Conservation (phyloP, 1,140 invertebrate genomes). For the Anastrepha obliqua region DNA sequence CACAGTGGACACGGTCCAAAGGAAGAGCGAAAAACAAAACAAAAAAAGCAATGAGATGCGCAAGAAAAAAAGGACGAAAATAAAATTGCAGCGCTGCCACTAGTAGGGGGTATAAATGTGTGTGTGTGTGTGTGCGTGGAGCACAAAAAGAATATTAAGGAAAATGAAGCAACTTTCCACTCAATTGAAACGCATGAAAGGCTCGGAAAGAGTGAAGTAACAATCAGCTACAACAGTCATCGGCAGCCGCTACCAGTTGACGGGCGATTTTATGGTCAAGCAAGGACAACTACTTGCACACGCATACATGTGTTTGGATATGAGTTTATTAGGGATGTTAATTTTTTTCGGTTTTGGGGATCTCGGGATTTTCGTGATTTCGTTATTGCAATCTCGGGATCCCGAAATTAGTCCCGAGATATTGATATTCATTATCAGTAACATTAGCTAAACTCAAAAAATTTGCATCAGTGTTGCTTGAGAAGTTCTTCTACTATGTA, state of each 20-base stretch:
- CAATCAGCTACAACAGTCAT: background rate
- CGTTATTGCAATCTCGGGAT: too few species aligned
- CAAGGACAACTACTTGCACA: background rate
- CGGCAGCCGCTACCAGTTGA: background rate
- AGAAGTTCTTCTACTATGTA: too few species aligned
- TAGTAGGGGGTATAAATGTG: too few species aligned
- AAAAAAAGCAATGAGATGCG: background rate
- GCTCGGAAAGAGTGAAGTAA: background rate
- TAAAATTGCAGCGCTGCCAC: background rate
- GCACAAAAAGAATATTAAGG: background rate
- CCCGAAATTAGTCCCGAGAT: too few species aligned
- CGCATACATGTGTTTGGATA: background rate
- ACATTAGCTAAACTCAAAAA: too few species aligned
- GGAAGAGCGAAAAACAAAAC: background rate
- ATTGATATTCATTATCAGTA: too few species aligned
- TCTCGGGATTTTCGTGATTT: too few species aligned
- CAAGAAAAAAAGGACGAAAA: background rate
- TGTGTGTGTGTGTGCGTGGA: background rate
- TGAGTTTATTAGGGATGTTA: too few species aligned
- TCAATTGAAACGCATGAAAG: constrained; percentile 34
- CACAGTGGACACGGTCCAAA: background rate
- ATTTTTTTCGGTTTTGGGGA: too few species aligned
- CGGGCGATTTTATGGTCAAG: constrained; percentile 33
- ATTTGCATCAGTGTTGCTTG: too few species aligned
- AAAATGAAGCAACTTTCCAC: constrained; percentile 51